A percentile compares a stretch with the other conserved stretches of the same genome.
These are phyloP conservation scores for Poecilus cupreus DNA, from an alignment of 2,888 invertebrate genomes.

Conservation along the genomic window DNA sequence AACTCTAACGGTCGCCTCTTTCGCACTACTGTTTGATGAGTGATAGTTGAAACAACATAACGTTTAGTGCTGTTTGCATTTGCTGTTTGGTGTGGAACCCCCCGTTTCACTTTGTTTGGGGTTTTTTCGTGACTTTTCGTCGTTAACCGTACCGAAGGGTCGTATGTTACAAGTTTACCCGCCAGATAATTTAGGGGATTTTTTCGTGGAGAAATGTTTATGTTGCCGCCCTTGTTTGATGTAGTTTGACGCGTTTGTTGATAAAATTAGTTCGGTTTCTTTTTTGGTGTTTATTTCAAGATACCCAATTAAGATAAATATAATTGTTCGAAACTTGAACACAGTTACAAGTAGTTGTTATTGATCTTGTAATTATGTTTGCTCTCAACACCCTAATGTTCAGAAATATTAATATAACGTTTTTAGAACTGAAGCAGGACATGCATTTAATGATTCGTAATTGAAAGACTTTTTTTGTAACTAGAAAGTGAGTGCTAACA, in stretches of 20 bases:
- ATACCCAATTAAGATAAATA: slow-evolving; percentile 36
- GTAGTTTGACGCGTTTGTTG: slow-evolving; percentile 19
- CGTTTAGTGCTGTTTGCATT: slow-evolving; percentile 39
- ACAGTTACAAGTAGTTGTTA: background rate
- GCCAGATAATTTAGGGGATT: slow-evolving; percentile 45
- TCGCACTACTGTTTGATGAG: slow-evolving; percentile 32
- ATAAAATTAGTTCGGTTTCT: slow-evolving; percentile 35
- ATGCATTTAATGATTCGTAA: too few species aligned
- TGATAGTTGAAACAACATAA: slow-evolving; percentile 50
- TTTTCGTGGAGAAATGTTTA: slow-evolving; percentile 46
- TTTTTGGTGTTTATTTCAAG: slow-evolving; percentile 25
- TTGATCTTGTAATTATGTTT: slow-evolving; percentile 15
- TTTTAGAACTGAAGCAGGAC: too few species aligned
- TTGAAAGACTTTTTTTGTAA: too few species aligned
- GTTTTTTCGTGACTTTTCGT: slow-evolving; percentile 44
- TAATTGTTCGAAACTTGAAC: background rate
- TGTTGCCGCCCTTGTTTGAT: slow-evolving; percentile 53
- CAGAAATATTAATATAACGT: background rate
- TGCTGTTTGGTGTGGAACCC: slow-evolving; percentile 13
- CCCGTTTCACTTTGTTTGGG: slow-evolving; percentile 2
- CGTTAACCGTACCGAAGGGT: slow-evolving; percentile 25
- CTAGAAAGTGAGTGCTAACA: too few species aligned
- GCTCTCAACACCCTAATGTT: background rate
- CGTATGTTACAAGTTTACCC: slow-evolving; percentile 23
- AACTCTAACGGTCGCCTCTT: background rate